Conservation (phyloP, 1,140 invertebrate species). For the Nephila pilipes region DNA sequence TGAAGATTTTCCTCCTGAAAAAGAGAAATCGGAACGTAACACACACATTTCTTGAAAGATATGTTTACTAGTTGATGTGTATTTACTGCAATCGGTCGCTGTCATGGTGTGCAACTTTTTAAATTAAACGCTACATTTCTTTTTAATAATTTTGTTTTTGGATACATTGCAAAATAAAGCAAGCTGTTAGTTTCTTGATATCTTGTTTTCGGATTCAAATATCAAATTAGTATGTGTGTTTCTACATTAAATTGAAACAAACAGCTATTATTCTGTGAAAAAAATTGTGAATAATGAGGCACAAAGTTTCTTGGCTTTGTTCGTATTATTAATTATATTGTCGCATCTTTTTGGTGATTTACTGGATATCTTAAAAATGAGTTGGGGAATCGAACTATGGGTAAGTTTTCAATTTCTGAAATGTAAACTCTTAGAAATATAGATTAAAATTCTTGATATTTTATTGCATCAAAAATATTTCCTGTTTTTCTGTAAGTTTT, state of each 20-base stretch:
- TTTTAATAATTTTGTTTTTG: neutral
- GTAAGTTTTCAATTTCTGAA: constrained; percentile 20
- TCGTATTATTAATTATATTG: neutral
- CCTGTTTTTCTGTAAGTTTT: no score
- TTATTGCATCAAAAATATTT: no score
- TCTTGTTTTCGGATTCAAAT: neutral
- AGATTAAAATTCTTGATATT: no score
- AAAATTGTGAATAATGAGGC: constrained; percentile 25
- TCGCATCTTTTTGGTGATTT: neutral
- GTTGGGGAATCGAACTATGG: constrained; percentile 65
- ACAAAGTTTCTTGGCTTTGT: neutral
- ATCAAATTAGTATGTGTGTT: neutral
- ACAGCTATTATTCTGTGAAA: neutral
- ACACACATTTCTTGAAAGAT: neutral
- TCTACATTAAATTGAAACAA: neutral
- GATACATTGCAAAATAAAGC: neutral
- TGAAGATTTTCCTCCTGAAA: constrained; percentile 4
- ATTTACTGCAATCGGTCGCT: neutral
- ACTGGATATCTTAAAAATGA: constrained; percentile 58
- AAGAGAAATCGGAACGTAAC: constrained; percentile 38
- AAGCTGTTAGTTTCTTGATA: neutral
- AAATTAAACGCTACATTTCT: neutral
- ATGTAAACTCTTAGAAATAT: neutral
- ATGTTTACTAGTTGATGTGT: constrained; percentile 17
- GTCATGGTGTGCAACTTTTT: neutral